Conservation (phyloP, 2,888 invertebrate species). For the Nephrotoma guestfalica region DNA sequence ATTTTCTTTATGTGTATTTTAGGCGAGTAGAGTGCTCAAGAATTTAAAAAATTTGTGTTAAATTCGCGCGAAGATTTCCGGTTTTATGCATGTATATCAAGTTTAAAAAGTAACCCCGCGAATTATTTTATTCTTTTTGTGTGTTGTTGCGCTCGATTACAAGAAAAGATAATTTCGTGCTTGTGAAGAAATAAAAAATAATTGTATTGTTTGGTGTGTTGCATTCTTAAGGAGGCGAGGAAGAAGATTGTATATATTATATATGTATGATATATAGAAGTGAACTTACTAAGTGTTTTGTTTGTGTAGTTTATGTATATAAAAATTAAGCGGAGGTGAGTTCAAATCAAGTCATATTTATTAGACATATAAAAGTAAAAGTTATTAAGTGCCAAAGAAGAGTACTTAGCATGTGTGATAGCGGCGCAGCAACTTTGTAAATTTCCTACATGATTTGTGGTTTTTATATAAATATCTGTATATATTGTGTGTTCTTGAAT, state of each 20-base stretch:
- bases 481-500: background rate
- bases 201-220: background rate
- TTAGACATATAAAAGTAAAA: background rate
- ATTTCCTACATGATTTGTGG: background rate
- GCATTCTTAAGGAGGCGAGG: background rate
- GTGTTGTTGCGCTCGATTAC: background rate
- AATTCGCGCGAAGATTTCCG: background rate
- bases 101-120: background rate
- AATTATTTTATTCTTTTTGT: background rate
- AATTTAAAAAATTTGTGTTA: background rate
- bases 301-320: background rate
- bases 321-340: background rate
- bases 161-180: background rate
- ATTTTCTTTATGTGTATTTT: background rate
- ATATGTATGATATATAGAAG: background rate
- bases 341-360: background rate
- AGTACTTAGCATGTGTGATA: background rate
- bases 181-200: background rate
- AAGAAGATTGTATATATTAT: background rate
- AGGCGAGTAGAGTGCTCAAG: background rate
- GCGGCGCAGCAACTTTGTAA: background rate
- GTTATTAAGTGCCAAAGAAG: background rate
- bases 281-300: background rate
- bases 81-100: background rate
- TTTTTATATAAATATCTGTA: background rate